These are phyloP conservation scores for Pangasius mekongensis DNA, from an alignment of 2,797 vertebrate species.

Conservation along the genomic window DNA sequence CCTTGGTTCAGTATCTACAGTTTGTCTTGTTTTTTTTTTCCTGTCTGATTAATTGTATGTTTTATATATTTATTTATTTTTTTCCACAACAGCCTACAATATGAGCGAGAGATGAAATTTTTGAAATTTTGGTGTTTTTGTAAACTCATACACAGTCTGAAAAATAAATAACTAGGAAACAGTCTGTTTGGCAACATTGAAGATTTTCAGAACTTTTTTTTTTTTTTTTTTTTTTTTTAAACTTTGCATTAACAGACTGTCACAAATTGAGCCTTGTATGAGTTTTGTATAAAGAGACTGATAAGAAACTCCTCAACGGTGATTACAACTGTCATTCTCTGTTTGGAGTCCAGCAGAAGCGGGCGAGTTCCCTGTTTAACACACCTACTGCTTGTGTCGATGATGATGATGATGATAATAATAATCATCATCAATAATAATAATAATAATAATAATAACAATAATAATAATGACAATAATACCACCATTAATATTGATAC, in stretches of 20 bases:
- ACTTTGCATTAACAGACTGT: conserved; percentile 72
- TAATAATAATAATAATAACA: neutral
- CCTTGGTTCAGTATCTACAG: conserved; percentile 97
- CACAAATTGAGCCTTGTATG: conserved; percentile 76
- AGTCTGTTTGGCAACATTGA: conserved; percentile 88
- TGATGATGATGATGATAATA: neutral
- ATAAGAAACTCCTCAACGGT: conserved; percentile 26
- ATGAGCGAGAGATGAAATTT: conserved; percentile 85
- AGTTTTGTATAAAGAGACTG: conserved; percentile 54
- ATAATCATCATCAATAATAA: neutral
- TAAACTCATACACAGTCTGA: conserved; percentile 85
- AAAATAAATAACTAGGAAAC: conserved; percentile 89
- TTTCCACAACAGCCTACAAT: conserved; percentile 83
- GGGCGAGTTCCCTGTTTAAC: conserved; percentile 3
- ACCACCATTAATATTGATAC: neutral
- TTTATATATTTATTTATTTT: conserved; percentile 23
- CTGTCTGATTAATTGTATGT: conserved; percentile 49
- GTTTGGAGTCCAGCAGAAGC: neutral
- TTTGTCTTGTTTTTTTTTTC: conserved; percentile 64
- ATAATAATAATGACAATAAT: neutral
- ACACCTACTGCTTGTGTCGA: neutral
- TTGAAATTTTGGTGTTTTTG: conserved; percentile 77
- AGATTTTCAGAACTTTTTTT: conserved; percentile 67
- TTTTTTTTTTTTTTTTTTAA: conserved; percentile 27
- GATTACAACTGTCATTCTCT: neutral